Evolutionary conservation across 2,888 invertebrate genomes (phyloP), one percentile per base, ranked within the genome.

Genomic region (Argynnis bischoffii): DNA sequence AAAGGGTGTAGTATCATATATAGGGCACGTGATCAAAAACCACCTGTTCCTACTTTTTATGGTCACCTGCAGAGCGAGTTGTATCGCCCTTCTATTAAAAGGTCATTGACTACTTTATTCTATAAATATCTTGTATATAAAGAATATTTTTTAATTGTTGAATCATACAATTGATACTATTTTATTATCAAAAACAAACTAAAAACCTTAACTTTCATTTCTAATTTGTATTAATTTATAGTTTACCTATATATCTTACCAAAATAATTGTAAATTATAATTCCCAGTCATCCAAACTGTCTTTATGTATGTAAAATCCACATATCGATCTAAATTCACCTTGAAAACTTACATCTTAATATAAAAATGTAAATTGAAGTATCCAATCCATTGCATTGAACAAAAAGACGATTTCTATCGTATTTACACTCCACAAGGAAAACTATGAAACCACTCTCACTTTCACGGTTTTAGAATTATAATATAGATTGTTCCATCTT

Each of bases 321-420:
- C 11, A 41, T 11, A 2, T 11, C 35, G 11, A 41, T 26, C 21
- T 21, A 51, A 41, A 56, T 53, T 21, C 31, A 46, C 51, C 47
- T 69, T 66, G 50, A 50, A 55, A 61, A 71, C 69, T 67, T 65
- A 69, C 64, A 41, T 55, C 51, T 35, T 65, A 63, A n/a, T 68
- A 66, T 48, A 63, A 55, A 55, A 47, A 53, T 6, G 18, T 35
- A 16, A 31, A 18, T 51, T 61, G 55, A 16, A 31, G 35, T 46
- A 51, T 26, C 15, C 41, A 48, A 67, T 65, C 53, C 68, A 63
- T 65, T n/a, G 35, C 35, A 13, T 41, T 35, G 53, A 55, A 47
- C n/a, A 15, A 26, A 6, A 35, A 3, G 51, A 8, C 18, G 2
- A 18, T 14, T 41, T 46, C 31, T 48, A 41, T 13, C n/a, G 41